Evolutionary conservation across 1,140 invertebrate species (phyloP), one percentile per base, ranked within the genome.

Genomic region (Drosophila micromelanica): DNA sequence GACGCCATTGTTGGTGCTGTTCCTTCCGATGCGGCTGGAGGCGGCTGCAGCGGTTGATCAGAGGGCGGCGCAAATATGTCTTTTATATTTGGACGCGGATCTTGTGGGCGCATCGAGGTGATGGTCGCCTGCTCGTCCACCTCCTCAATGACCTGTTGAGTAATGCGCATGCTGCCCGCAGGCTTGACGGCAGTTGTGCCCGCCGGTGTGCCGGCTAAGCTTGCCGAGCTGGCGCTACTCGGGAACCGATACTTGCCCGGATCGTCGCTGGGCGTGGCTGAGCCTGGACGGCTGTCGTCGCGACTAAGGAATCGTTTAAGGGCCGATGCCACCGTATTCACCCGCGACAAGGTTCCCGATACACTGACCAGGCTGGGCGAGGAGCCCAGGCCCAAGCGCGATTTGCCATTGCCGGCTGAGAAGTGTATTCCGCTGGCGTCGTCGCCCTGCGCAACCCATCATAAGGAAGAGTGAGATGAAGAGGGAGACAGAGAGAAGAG

Each of bases 101-200:
- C 80, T 92, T 94, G 91, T 80, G 93, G 75, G 11, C 94, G 93
- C 92, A 95, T 95, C 12, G 96, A 96, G 0, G 94, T 96, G 49
- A 96, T 95, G 3, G 96, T 97, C 69, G 94, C 93, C 87, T 97
- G 96, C 80, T 97, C 96, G 73, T 97, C 96, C 0, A 96, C 95
- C 90, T 97, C 96, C 87, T 97, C 96, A 27, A 96, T 97, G 3
- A 96, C 95, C 73, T 96, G 95, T 76, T 95, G 94, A 0, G 95
- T 94, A 13, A 97, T 95, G 73, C 94, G 94, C 93, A 95, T 95
- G 37, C 94, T 95, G n/a, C 95, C 95, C 20, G 86, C 80, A 5
- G 84, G 70, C n/a, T 86, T 84, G 0, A 64, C 68, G 6, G 35
- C 61, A 43, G 67, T 40, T 0, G 68, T 45, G 27, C 68, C 78